phyloP scores from a whole-genome alignment of 2,113 vertebrate species.

The Agelaius tricolor region DNA sequence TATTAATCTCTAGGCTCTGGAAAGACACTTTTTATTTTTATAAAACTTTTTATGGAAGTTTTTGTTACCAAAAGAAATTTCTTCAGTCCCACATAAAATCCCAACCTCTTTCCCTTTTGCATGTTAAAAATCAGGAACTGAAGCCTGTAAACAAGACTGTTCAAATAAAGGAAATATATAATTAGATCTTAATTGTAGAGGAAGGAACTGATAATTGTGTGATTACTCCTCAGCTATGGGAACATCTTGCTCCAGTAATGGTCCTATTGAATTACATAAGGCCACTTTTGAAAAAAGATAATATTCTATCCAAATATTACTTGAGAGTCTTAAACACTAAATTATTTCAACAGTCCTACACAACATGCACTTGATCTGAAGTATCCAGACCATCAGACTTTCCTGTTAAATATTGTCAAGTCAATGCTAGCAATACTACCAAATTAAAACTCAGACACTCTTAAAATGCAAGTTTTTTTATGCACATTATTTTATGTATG shows the following conservation, averaged over 20 bases:
- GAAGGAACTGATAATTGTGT: slow-evolving; percentile 44
- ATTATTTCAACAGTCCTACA: neutral
- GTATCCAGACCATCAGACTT: neutral
- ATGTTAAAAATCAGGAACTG: slow-evolving; percentile 15
- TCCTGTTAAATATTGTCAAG: neutral
- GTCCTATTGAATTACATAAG: neutral
- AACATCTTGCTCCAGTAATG: slow-evolving; percentile 18
- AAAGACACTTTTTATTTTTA: neutral
- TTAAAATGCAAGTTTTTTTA: neutral
- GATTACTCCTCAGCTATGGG: slow-evolving; percentile 13
- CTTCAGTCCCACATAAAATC: neutral
- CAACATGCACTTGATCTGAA: neutral
- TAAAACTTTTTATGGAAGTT: neutral
- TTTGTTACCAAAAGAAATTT: neutral
- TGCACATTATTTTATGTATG: neutral
- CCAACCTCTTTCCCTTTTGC: neutral
- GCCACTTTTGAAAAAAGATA: neutral
- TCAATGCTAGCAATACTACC: neutral
- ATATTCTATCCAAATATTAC: neutral
- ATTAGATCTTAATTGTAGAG: slow-evolving; percentile 46
- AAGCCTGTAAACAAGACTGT: neutral
- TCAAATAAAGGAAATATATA: slow-evolving; percentile 30
- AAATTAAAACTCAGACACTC: neutral
- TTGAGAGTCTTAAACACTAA: neutral
- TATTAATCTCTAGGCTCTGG: neutral